Percentiles rank a stretch among this genome's conserved stretches.
phyloP scores from a whole-genome alignment of 2,888 invertebrate species.

The Drosophila nigricruria region DNA sequence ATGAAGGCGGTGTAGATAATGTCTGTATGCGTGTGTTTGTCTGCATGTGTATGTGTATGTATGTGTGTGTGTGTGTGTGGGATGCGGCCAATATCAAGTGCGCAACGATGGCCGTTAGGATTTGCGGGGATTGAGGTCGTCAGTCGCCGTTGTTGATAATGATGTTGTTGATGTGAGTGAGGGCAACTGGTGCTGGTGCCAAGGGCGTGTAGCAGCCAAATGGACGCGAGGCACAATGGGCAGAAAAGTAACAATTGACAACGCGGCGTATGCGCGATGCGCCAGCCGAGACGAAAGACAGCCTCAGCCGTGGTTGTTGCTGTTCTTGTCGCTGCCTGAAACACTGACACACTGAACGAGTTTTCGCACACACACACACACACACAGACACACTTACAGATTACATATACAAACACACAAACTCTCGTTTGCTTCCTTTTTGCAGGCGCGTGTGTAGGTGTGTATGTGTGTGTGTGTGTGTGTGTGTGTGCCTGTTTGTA shows the following conservation, averaged over 20 bases:
- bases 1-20: not conserved
- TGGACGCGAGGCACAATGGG: conserved; percentile 27
- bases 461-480: conserved; percentile 17
- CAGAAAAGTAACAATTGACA: conserved; percentile 65
- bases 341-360: conserved; percentile 80
- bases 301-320: conserved; percentile 62
- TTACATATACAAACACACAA: conserved; percentile 15
- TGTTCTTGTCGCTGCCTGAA: conserved; percentile 52
- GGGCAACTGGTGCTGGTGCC: conserved; percentile 70
- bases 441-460: conserved; percentile 41
- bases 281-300: conserved; percentile 6
- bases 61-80: not conserved
- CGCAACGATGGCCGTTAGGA: conserved; percentile 60
- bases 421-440: conserved; percentile 48
- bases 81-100: conserved; percentile 71
- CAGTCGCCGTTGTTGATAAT: conserved; percentile 8
- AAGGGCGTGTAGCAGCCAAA: conserved; percentile 56
- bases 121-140: conserved; percentile 54
- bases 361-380: conserved; percentile 48
- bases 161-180: conserved; percentile 5
- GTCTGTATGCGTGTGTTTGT: no score
- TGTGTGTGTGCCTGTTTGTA: conserved; percentile 19
- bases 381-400: conserved; percentile 24
- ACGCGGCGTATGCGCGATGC: conserved; percentile 76
- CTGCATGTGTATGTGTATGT: no score